Evolutionary conservation across 2,113 vertebrate genomes (phyloP), one percentile per base, ranked within the genome.

Genomic region (Upupa epops): DNA sequence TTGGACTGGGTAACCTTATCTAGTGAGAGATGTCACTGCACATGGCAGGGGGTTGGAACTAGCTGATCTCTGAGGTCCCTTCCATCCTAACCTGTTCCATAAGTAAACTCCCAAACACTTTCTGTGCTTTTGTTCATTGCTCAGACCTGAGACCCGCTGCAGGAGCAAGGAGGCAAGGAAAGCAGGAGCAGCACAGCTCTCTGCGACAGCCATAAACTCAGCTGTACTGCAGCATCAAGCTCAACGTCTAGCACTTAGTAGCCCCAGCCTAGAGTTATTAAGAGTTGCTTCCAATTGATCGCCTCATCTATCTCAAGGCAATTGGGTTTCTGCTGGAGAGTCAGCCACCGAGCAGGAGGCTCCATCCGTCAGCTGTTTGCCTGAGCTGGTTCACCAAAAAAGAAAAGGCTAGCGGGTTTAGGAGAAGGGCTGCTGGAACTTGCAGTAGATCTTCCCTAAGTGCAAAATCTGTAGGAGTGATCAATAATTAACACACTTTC

Each of bases 401-500:
- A 84, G 73, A 76, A 84, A 87, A 69, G 42, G 56, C 58, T 79
- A 80, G 52, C 26, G 19, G 17, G 55, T 85, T 79, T 66, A 86
- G 45, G 31, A 64, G 28, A 32, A 84, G 51, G 75, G 79, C 74
- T 89, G 68, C 68, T 88, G 63, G n/a, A 93, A 85, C n/a, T 55
- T 90, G 71, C 66, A 90, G 59, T 83, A 89, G 55, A 79, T 92
- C 66, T 81, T 84, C 54, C 46, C 14, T 48, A 73, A 90, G 80
- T 59, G 77, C 71, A 95, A 92, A 95, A 92, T 75, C 74, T 83
- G 75, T 66, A 55, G 81, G 81, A 87, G 48, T 48, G 59, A 87
- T 89, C 86, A 87, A 49, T 93, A 95, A 94, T 75, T 77, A 95
- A 91, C 93, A 63, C 15, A 52, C 52, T 88, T 88, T 78, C 69